These are phyloP conservation scores for Aphaenogaster ashmeadi DNA, from an alignment of 1,140 invertebrate genomes.

Conservation along the genomic window DNA sequence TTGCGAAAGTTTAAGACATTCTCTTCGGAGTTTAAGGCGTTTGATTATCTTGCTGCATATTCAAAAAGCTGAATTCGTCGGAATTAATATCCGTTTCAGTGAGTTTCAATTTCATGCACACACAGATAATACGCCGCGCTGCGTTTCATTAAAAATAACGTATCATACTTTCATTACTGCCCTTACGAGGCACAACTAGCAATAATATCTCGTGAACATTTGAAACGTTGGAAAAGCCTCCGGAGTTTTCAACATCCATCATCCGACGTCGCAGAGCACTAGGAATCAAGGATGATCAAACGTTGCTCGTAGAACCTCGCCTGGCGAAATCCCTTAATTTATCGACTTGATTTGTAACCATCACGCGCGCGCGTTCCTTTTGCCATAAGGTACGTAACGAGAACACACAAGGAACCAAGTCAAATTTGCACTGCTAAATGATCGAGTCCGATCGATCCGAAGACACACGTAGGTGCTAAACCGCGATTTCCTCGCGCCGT, in stretches of 20 bases:
- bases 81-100: constrained; percentile 6
- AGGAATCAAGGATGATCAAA: constrained; percentile 63
- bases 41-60: neutral
- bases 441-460: constrained; percentile 37
- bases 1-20: neutral
- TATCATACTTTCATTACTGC: constrained; percentile 43
- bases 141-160: constrained; percentile 6
- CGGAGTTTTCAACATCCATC: constrained; percentile 58
- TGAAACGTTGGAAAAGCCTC: neutral
- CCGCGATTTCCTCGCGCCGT: constrained; percentile 22
- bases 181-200: neutral
- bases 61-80: constrained; percentile 6
- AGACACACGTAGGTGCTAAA: constrained; percentile 31
- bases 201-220: constrained; percentile 49
- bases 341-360: constrained; percentile 62
- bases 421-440: constrained; percentile 42
- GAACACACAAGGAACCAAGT: constrained; percentile 31
- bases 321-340: constrained; percentile 53
- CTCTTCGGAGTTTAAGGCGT: neutral
- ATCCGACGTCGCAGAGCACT: constrained; percentile 16
- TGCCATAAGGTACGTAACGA: constrained; percentile 39
- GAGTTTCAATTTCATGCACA: neutral
- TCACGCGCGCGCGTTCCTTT: constrained; percentile 15
- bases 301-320: constrained; percentile 41
- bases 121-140: neutral